phyloP scores from a whole-genome alignment of 2,888 invertebrate genomes.

The Apodemia duryi region DNA sequence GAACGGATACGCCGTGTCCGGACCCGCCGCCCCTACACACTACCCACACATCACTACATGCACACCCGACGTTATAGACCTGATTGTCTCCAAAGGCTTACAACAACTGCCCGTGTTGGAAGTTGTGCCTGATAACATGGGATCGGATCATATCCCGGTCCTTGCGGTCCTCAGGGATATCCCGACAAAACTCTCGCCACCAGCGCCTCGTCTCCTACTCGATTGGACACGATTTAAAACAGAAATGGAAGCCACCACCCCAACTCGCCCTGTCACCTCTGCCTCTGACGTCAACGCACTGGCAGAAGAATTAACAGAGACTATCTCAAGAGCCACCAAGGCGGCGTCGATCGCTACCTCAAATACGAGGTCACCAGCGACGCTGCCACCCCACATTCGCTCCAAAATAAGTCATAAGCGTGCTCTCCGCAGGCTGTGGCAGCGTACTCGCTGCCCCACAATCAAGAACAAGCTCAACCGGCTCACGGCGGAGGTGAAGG shows the following conservation, averaged over 20 bases:
- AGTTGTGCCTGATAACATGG: background rate
- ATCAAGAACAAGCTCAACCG: background rate
- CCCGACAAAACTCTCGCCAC: background rate
- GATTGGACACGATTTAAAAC: background rate
- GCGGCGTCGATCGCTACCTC: background rate
- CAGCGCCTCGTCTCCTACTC: background rate
- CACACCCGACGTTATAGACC: background rate
- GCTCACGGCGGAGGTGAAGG: background rate
- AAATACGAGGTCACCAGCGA: background rate
- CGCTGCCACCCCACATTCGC: background rate
- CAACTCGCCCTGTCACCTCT: background rate
- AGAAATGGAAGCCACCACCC: background rate
- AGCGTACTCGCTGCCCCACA: background rate
- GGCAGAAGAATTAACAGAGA: background rate
- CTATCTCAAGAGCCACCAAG: background rate
- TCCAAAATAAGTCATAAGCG: background rate
- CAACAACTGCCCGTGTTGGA: background rate
- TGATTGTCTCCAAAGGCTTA: background rate
- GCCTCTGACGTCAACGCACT: background rate
- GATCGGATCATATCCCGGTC: background rate
- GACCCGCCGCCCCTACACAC: background rate
- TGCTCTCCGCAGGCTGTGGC: slow-evolving; percentile 17
- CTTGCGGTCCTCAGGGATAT: background rate
- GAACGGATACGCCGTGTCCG: background rate
- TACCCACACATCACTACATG: too few relatives aligned